A percentile compares a stretch with the other conserved stretches of the same genome.
Evolutionary conservation across 2,113 vertebrate genomes (phyloP).

Genomic region (Dendropsophus ebraccatus): DNA sequence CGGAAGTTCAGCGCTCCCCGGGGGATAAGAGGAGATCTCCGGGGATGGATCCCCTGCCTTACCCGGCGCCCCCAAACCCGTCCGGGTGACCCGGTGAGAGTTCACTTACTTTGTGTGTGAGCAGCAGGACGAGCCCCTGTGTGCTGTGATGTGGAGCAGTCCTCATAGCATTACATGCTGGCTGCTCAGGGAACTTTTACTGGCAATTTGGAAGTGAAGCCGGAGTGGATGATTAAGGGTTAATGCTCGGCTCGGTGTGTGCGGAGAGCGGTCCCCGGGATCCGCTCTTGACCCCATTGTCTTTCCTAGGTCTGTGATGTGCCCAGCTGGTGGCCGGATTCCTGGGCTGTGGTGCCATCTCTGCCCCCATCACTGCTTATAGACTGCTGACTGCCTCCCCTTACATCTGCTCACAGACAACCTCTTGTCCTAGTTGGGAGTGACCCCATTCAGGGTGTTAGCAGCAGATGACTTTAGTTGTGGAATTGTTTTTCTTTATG

Average conservation of each 20-base stretch:
- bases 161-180: background rate
- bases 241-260: background rate
- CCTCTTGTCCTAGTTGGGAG: background rate
- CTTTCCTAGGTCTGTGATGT: background rate
- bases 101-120: background rate
- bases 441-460: background rate
- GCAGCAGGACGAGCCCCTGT: background rate
- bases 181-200: background rate
- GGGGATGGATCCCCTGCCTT: slow-evolving; percentile 32
- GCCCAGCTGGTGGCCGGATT: background rate
- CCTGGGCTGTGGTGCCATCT: background rate
- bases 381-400: background rate
- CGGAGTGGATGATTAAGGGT: background rate
- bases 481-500: too few relatives aligned
- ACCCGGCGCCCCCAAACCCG: background rate
- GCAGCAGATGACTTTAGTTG: too few relatives aligned
- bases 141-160: background rate
- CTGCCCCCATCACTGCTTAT: background rate
- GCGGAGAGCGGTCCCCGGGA: background rate
- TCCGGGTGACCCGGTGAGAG: slow-evolving; percentile 42
- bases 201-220: background rate
- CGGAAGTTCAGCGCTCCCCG: background rate
- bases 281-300: background rate
- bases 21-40: background rate
- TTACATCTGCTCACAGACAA: background rate